Percentiles rank a stretch among this genome's conserved stretches.
These are phyloP conservation scores for Tupiocoris notatus DNA, from an alignment of 2,888 invertebrate genomes.

Conservation along the genomic window DNA sequence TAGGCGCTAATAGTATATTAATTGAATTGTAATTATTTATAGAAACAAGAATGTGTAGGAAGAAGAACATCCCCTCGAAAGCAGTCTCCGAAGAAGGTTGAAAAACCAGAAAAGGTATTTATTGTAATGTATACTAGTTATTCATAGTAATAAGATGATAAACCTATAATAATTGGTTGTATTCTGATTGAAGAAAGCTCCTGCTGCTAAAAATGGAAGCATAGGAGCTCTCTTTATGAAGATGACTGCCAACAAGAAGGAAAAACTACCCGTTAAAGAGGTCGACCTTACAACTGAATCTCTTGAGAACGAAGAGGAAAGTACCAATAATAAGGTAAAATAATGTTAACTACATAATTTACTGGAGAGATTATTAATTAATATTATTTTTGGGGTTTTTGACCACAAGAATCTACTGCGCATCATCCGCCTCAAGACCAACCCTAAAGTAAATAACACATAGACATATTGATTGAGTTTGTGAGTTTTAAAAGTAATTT, in stretches of 20 bases:
- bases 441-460: too few relatives aligned
- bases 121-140: too few relatives aligned
- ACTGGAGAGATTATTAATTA: too few relatives aligned
- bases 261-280: neutral
- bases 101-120: neutral
- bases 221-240: conserved; percentile 39
- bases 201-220: conserved; percentile 25
- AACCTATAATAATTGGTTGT: too few relatives aligned
- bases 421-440: too few relatives aligned
- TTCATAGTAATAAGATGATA: too few relatives aligned
- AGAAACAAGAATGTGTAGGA: neutral
- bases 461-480: too few relatives aligned
- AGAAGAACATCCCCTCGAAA: conserved; percentile 21
- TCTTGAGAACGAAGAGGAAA: neutral
- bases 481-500: neutral
- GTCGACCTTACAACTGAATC: neutral
- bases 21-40: too few relatives aligned
- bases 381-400: too few relatives aligned
- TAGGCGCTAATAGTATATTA: too few relatives aligned
- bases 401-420: too few relatives aligned
- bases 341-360: too few relatives aligned
- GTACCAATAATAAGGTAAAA: neutral
- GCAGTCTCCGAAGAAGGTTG: conserved; percentile 24
- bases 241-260: conserved; percentile 38
- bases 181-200: neutral